A percentile compares a stretch with the other conserved stretches of the same genome.
Evolutionary conservation across 2,113 vertebrate genomes (phyloP).

Genomic region (Dasyurus viverrinus): DNA sequence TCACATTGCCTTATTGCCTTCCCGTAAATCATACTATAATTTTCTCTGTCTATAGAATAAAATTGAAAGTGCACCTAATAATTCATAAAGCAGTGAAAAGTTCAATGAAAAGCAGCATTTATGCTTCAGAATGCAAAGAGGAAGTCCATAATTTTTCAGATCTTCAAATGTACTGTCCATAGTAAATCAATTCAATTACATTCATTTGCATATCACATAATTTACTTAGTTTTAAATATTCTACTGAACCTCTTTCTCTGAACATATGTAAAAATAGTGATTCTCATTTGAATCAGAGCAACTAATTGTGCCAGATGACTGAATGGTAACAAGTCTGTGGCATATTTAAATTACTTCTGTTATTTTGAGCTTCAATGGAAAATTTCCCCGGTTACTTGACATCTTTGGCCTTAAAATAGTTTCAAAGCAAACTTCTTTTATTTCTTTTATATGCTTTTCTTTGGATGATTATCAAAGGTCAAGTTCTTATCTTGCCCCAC

Average conservation of each 20-base stretch:
- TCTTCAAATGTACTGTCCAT: conserved; percentile 26
- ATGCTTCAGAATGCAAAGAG: conserved; percentile 35
- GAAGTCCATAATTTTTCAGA: conserved; percentile 28
- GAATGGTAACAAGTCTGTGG: not conserved
- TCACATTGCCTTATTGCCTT: conserved; percentile 53
- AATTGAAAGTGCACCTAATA: conserved; percentile 53
- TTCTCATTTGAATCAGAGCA: conserved; percentile 27
- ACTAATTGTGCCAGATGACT: conserved; percentile 21
- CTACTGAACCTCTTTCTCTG: conserved; percentile 12
- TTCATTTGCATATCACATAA: conserved; percentile 20
- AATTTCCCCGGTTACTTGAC: conserved; percentile 12
- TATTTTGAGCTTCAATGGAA: not conserved
- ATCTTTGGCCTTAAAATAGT: conserved; percentile 21
- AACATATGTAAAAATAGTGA: conserved; percentile 11
- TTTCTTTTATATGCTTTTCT: not conserved
- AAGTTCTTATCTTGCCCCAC: not conserved
- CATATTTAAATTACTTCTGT: conserved; percentile 24
- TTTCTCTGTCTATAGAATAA: conserved; percentile 51
- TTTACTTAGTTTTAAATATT: conserved; percentile 26
- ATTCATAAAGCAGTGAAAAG: conserved; percentile 55
- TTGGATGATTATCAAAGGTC: conserved; percentile 18
- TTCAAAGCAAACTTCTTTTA: not conserved
- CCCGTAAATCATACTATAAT: conserved; percentile 28
- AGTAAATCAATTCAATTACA: conserved; percentile 52
- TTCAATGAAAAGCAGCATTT: conserved; percentile 17